Evolutionary conservation across 2,113 vertebrate species (phyloP).

Genomic region (Dromaius novaehollandiae): DNA sequence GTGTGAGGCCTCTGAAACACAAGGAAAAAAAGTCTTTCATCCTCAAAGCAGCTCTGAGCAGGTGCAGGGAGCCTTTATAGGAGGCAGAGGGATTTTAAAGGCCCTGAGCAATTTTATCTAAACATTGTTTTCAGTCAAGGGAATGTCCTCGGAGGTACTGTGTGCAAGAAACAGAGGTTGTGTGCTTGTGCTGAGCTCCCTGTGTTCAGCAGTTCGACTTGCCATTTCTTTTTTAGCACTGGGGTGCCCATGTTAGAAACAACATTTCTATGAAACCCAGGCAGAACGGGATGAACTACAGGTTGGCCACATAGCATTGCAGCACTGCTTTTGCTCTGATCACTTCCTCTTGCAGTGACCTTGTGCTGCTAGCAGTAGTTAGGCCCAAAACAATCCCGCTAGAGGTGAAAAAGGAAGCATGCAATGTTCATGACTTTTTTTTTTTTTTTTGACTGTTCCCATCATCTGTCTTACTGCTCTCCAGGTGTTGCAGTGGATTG

Average conservation of each 20-base stretch:
- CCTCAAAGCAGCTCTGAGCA: background rate
- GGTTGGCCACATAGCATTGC: background rate
- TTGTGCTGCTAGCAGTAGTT: background rate
- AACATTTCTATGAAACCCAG: background rate
- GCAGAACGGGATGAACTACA: background rate
- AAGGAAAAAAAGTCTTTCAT: background rate
- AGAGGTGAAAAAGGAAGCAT: background rate
- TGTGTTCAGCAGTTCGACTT: background rate
- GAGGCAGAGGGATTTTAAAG: background rate
- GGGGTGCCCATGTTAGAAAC: fast-evolving
- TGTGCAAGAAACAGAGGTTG: background rate
- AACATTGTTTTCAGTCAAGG: background rate
- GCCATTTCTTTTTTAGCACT: background rate
- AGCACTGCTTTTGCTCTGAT: background rate
- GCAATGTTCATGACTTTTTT: background rate
- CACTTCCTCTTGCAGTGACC: background rate
- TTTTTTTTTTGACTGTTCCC: background rate
- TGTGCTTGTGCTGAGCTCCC: background rate
- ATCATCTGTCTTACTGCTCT: background rate
- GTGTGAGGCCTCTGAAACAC: background rate
- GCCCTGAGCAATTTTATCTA: background rate
- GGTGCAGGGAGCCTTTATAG: background rate
- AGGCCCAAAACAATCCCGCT: background rate
- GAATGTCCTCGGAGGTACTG: background rate
- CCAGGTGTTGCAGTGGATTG: background rate